Base-by-base conservation (phyloP, 2,888 invertebrate genomes). In the Napeogenes sylphis region DNA sequence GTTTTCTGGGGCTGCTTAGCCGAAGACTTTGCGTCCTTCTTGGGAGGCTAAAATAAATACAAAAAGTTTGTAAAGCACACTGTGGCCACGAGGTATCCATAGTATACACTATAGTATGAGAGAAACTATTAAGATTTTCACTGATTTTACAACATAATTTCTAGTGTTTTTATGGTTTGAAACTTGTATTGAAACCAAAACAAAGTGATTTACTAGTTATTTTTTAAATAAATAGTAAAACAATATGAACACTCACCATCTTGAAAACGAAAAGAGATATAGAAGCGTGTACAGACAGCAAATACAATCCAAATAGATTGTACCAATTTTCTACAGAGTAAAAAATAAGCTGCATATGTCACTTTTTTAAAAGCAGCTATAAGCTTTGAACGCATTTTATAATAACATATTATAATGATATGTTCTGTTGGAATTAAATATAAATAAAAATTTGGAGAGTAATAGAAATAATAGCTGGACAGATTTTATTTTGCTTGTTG, bases 1-100 rank as follows among this genome's bases (percentile, higher is more conserved):
- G 97, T 96, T 85, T 97, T 97, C 80, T 97, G 97, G 69, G 97
- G 97, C 91, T 97, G 96, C 87, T 97, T 97, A 67, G 96, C 95
- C 87, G 95, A 95, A 78, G 95, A 93, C 90, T 97, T 97, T 21
- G 97, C 92, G 90, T 97, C 97, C 93, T 97, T 97, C 87, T 98
- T 98, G 75, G 97, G 97, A 84, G 97, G 96, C 97, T 97, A 85
- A 75, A 93, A 91, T 77, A 73, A 79, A 63, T 82, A 81, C 75
- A 51, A 51, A 51, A 77, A 73, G 65, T 74, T 69, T 68, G 72
- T 76, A 78, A 74, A 79, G 72, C 69, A 75, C 74, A 75, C 70
- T 68, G 76, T 80, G 85, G 80, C 89, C 90, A 90, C 90, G 89
- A 87, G 90, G 90, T 81, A 45, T 56, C 42, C 47, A n/a, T 30